Evolutionary conservation across 2,797 vertebrate species (phyloP), one percentile per base, ranked within the genome.

Genomic region (Pangasius djambal): DNA sequence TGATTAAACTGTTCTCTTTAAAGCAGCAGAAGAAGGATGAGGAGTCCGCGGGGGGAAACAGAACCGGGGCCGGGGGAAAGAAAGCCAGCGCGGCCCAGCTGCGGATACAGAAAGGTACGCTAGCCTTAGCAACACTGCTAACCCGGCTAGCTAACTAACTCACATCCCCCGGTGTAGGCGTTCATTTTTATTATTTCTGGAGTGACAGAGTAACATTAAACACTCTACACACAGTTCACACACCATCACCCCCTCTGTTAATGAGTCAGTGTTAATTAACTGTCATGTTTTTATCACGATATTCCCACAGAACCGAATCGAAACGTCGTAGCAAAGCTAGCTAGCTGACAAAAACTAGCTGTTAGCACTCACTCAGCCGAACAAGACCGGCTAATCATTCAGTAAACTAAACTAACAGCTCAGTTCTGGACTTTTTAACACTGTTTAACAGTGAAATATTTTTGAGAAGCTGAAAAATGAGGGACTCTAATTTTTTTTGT

Each of bases 11-110:
- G 89, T 98, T 99, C 96, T 98, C 98, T 91, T 95, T 98, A 92
- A 99, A 99, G 94, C 98, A 98, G 96, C 98, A 98, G 97, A 99
- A 99, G 97, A 99, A 98, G 96, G 98, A 98, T 96, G 98, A 98
- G 96, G 98, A 98, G 96, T 98, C 98, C 93, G 97, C 97, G 85
- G 98, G 98, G 93, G 98, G 97, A 93, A 97, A 97, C 96, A 95
- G 97, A 93, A 96, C 97, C 91, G 97, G 96, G 93, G 94, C 94
- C 95, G 96, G 96, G 93, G 96, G 96, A 0, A 98, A 98, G 92
- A 98, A 98, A 93, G 98, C 98, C 91, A 98, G 98, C 92, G 98
- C 98, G 95, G 98, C 98, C 92, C 98, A 98, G 95, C 97, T 98
- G 89, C 96, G 98, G 87, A 97, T 98, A 94, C 97, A 98, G 96